Base-by-base conservation (phyloP, 2,113 vertebrate species). In the Malurus cyaneus region DNA sequence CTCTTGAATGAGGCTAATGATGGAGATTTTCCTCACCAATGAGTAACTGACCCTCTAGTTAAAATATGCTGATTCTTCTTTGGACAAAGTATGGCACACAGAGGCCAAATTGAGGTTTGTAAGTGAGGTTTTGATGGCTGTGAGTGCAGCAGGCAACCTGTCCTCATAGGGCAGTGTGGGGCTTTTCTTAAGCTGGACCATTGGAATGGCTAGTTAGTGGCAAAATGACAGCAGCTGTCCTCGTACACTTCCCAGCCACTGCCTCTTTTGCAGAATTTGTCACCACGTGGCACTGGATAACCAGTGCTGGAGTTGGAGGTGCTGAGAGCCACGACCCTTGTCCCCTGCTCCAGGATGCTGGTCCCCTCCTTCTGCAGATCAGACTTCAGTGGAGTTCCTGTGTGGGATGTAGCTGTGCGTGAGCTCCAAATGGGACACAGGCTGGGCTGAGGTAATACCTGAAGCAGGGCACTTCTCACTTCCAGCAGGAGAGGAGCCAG, bases 271-370 rank as follows among this genome's bases (percentile, higher is more conserved):
- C n/a, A 56, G 7, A 42, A n/a, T 36, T 18, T 78, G 52, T 87
- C 76, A 31, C 50, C 23, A 8, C 0, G 1, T 6, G 34, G 24
- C 44, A 18, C 26, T n/a, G 19, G 3, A 5, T 36, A 34, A 46
- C 6, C 32, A 42, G 39, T 32, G 60, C 31, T 39, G 20, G 13
- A 13, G 12, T 34, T 23, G 7, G n/a, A 29, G 64, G 28, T 44
- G 16, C 25, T 20, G 34, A n/a, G 60, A 21, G 18, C 26, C 1
- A 1, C 12, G 59, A 42, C 8, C 16, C 24, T 20, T 31, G 5
- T 29, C 66, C 14, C 46, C 29, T 44, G 9, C 5, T 52, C 26
- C n/a, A 32, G 26, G 74, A 62, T 82, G 52, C 2, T 2, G 64
- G 34, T 47, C 47, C 13, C 0, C 1, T 50, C 31, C 28, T 13